A percentile compares a stretch with the other conserved stretches of the same genome.
These are phyloP conservation scores for Triplophysa yarkandensis DNA, from an alignment of 2,797 vertebrate genomes.

Conservation along the genomic window DNA sequence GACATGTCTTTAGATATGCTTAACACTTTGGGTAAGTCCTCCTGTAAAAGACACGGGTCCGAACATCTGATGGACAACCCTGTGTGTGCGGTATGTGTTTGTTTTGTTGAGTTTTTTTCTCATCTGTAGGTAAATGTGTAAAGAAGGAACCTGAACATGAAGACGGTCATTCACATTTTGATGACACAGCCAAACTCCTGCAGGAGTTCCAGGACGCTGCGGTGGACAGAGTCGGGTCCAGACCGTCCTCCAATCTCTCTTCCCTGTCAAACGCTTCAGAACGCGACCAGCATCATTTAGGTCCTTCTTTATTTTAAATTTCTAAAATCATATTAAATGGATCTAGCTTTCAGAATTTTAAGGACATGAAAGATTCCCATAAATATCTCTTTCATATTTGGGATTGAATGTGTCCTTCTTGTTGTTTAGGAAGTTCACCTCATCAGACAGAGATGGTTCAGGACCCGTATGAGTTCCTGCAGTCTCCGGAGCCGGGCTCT, in stretches of 20 bases:
- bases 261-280: constrained; percentile 95
- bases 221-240: constrained; percentile 89
- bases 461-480: constrained; percentile 95
- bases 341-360: no score
- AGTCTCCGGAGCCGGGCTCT: constrained; percentile 86
- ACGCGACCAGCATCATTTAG: constrained; percentile 92
- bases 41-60: neutral
- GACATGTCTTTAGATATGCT: constrained; percentile 95
- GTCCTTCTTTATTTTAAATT: constrained; percentile 62
- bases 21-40: constrained; percentile 83
- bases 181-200: constrained; percentile 90
- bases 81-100: neutral
- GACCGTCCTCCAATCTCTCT: constrained; percentile 93
- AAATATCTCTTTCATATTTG: neutral
- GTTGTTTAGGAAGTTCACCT: constrained; percentile 86
- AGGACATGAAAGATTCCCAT: neutral
- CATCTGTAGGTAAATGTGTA: constrained; percentile 80
- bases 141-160: constrained; percentile 95
- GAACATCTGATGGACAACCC: no score
- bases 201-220: constrained; percentile 96
- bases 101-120: neutral
- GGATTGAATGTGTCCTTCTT: neutral
- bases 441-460: constrained; percentile 90
- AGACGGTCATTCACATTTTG: constrained; percentile 87
- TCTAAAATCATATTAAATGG: no score